These are phyloP conservation scores for Alectoris magna DNA, from an alignment of 2,797 vertebrate genomes.

Conservation along the genomic window DNA sequence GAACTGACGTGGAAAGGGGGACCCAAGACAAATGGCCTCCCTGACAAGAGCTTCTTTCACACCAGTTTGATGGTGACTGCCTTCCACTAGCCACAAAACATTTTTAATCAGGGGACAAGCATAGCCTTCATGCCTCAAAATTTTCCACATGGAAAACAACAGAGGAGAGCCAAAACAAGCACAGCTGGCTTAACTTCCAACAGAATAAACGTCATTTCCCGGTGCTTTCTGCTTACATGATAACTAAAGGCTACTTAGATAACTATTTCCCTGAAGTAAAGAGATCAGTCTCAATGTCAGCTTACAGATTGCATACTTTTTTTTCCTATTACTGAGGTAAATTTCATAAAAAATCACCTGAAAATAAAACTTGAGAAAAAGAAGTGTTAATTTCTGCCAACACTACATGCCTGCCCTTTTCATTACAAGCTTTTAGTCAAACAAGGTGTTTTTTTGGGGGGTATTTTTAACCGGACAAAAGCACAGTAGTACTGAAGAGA, in stretches of 20 bases:
- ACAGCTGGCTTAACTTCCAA: constrained; percentile 79
- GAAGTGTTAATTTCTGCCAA: constrained; percentile 27
- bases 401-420: background rate
- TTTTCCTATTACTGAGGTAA: constrained; percentile 32
- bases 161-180: constrained; percentile 79
- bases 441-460: background rate
- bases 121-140: constrained; percentile 64
- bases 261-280: constrained; percentile 68
- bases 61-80: background rate
- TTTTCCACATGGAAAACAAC: constrained; percentile 75
- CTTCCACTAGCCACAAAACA: constrained; percentile 33
- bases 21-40: background rate
- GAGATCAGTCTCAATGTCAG: constrained; percentile 45
- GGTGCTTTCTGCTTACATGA: constrained; percentile 74
- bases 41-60: constrained; percentile 23
- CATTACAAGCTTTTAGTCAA: background rate
- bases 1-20: background rate
- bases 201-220: constrained; percentile 77
- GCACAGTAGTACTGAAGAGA: constrained; percentile 46
- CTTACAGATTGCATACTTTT: constrained; percentile 35
- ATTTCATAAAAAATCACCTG: constrained; percentile 51
- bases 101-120: constrained; percentile 60
- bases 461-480: constrained; percentile 57
- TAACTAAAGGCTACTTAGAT: constrained; percentile 79
- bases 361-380: constrained; percentile 47